Evolutionary conservation across 1,140 invertebrate species (phyloP).

Genomic region (Monomorium pharaonis): DNA sequence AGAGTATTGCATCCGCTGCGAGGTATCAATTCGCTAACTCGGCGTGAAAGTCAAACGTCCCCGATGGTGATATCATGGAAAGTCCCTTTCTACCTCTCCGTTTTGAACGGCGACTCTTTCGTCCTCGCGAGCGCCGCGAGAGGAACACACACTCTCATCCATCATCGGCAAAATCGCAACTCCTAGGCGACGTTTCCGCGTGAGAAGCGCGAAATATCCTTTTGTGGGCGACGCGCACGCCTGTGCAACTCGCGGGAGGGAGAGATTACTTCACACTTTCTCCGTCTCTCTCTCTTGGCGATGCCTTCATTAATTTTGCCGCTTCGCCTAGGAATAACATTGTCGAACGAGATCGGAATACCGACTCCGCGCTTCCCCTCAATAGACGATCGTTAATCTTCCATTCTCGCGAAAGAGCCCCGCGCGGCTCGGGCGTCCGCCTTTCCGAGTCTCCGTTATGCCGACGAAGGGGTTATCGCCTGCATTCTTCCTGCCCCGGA

Average conservation of each 20-base stretch:
- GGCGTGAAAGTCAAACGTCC: slow-evolving; percentile 38
- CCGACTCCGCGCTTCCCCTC: slow-evolving; percentile 38
- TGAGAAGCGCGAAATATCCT: slow-evolving; percentile 50
- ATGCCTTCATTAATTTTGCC: slow-evolving; percentile 59
- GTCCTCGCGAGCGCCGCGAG: slow-evolving; percentile 6
- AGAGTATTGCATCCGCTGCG: background rate
- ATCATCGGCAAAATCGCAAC: slow-evolving; percentile 43
- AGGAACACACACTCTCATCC: slow-evolving; percentile 31
- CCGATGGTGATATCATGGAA: slow-evolving; percentile 10
- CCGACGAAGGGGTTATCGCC: slow-evolving; percentile 33
- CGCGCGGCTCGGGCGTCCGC: slow-evolving; percentile 8
- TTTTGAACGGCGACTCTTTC: slow-evolving; percentile 15
- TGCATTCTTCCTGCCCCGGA: background rate
- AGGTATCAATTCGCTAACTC: slow-evolving; percentile 41
- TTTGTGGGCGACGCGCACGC: slow-evolving; percentile 27
- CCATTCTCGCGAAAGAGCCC: slow-evolving; percentile 3
- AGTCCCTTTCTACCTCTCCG: slow-evolving; percentile 11
- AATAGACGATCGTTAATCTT: slow-evolving; percentile 48
- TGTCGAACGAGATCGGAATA: slow-evolving; percentile 46
- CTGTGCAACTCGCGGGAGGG: slow-evolving; percentile 7
- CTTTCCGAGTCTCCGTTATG: background rate
- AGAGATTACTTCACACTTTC: slow-evolving; percentile 21
- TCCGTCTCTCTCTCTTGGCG: background rate
- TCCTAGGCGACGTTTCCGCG: slow-evolving; percentile 50
- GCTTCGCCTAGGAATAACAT: slow-evolving; percentile 62